A percentile compares a stretch with the other conserved stretches of the same genome.
These are phyloP conservation scores for Cepaea nemoralis DNA, from an alignment of 1,140 invertebrate species.

Conservation along the genomic window DNA sequence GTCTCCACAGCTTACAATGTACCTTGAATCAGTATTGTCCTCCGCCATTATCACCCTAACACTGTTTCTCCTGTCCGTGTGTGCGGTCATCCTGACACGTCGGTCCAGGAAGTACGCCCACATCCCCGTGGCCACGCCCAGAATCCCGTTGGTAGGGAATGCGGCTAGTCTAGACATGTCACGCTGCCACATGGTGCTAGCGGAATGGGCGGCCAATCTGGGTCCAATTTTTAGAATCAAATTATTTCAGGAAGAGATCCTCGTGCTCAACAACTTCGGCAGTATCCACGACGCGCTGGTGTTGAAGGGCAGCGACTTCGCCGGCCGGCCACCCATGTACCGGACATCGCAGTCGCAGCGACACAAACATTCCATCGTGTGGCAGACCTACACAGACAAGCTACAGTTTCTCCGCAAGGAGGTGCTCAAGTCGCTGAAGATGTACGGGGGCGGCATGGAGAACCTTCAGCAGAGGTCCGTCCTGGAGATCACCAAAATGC, in stretches of 20 bases:
- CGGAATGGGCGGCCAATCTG: constrained; percentile 53
- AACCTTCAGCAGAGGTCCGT: constrained; percentile 52
- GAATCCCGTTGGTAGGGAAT: constrained; percentile 60
- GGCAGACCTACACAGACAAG: constrained; percentile 63
- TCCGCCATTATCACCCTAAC: not conserved
- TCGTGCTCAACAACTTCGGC: constrained; percentile 59
- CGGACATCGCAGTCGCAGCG: constrained; percentile 50
- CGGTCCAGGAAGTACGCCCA: constrained; percentile 20
- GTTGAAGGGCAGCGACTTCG: constrained; percentile 50
- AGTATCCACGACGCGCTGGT: constrained; percentile 60
- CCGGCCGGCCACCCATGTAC: constrained; percentile 62
- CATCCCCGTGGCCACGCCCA: constrained; percentile 49
- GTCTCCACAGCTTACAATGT: constrained; percentile 17
- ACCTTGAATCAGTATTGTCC: not conserved
- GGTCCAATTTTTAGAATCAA: constrained; percentile 58
- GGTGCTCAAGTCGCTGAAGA: constrained; percentile 54
- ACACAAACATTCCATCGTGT: constrained; percentile 58
- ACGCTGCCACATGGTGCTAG: constrained; percentile 53
- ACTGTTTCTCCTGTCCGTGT: constrained; percentile 1
- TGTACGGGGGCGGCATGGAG: constrained; percentile 57
- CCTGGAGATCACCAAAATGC: constrained; percentile 50
- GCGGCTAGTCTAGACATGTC: constrained; percentile 48
- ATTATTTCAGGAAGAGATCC: constrained; percentile 56
- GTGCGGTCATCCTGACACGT: not conserved
- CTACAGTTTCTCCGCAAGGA: constrained; percentile 57